Evolutionary conservation across 2,888 invertebrate species (phyloP).

Genomic region (Caenorhabditis sp.): DNA sequence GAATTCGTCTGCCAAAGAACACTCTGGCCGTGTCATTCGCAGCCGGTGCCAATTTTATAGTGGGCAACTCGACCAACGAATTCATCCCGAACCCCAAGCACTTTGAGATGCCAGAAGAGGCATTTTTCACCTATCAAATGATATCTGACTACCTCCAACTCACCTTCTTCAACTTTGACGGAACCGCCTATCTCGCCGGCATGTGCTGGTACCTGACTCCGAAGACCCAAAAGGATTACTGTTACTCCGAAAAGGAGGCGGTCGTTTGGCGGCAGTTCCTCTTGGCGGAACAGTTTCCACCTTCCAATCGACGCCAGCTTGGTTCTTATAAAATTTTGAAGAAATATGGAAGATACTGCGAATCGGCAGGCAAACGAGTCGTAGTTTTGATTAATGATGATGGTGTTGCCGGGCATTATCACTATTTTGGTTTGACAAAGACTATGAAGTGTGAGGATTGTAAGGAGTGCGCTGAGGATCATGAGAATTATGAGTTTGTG

Average conservation of each 20-base stretch:
- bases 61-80: neutral
- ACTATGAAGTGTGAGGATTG: neutral
- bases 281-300: no score
- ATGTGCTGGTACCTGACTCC: neutral
- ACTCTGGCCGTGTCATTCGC: no score
- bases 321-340: neutral
- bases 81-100: neutral
- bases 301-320: no score
- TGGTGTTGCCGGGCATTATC: neutral
- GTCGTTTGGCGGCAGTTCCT: no score
- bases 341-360: slow-evolving; percentile 1
- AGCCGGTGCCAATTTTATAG: no score
- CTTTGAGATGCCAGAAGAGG: neutral
- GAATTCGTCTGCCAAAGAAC: no score
- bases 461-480: neutral
- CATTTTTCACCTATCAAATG: neutral
- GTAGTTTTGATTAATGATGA: neutral
- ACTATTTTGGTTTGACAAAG: neutral
- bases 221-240: neutral
- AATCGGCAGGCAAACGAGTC: neutral
- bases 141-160: neutral
- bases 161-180: neutral
- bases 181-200: neutral
- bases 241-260: neutral
- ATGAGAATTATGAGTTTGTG: neutral